These are phyloP conservation scores for Taenioides sp. DNA, from an alignment of 2,797 vertebrate species.

Conservation along the genomic window DNA sequence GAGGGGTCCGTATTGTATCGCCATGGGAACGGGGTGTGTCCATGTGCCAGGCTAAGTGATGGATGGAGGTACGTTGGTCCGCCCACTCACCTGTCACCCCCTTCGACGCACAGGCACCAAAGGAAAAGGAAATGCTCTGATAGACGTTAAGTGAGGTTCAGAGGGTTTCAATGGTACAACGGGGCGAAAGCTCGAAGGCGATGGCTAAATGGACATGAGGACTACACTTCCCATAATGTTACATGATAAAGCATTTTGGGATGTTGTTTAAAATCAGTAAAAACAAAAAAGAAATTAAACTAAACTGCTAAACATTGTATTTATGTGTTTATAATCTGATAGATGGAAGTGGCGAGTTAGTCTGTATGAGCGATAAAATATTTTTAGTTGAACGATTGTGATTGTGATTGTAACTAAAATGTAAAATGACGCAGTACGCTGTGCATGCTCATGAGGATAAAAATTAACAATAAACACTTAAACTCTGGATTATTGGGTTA, in stretches of 20 bases:
- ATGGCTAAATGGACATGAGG: background rate
- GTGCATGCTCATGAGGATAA: no score
- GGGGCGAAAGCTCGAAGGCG: background rate
- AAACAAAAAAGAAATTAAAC: background rate
- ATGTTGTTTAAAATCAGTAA: background rate
- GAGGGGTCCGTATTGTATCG: slow-evolving; percentile 30
- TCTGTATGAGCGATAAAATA: no score
- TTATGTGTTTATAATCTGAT: no score
- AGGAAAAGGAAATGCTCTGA: background rate
- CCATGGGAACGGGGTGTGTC: slow-evolving; percentile 53
- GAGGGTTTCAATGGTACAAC: background rate
- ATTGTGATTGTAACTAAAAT: no score
- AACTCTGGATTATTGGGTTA: no score
- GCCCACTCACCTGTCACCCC: slow-evolving; percentile 75
- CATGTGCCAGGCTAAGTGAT: slow-evolving; percentile 61
- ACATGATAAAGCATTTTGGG: no score
- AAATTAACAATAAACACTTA: no score
- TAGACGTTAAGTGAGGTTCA: background rate
- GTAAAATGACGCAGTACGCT: no score
- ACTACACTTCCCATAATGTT: background rate
- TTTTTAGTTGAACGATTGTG: no score
- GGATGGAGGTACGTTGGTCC: slow-evolving; percentile 64
- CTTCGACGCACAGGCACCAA: slow-evolving; percentile 29
- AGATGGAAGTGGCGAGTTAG: no score
- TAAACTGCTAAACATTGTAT: no score